These are phyloP conservation scores for Athalia cordata DNA, from an alignment of 2,888 invertebrate species.

Conservation along the genomic window DNA sequence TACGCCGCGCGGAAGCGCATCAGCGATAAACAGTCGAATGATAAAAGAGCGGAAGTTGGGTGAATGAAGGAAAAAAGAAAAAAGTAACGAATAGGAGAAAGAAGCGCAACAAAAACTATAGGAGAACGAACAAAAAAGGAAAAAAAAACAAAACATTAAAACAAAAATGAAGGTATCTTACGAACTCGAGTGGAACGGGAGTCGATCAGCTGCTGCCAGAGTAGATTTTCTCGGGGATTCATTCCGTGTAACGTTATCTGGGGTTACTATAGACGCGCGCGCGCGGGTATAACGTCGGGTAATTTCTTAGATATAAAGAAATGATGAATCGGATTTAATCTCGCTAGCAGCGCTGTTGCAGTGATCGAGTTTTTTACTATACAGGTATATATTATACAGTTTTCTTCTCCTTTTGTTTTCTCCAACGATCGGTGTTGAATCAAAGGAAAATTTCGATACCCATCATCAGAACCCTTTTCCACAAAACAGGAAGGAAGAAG, in stretches of 20 bases:
- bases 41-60: slow-evolving; percentile 1
- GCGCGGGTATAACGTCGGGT: background rate
- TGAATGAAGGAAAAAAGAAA: background rate
- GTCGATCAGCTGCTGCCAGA: background rate
- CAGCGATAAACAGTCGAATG: slow-evolving; percentile 10
- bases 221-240: slow-evolving; percentile 6
- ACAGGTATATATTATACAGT: background rate
- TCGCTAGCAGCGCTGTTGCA: background rate
- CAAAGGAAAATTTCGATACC: slow-evolving; percentile 24
- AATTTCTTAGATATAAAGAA: slow-evolving; percentile 29
- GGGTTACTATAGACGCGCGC: background rate
- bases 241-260: background rate
- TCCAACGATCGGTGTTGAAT: background rate
- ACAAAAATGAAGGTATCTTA: too few relatives aligned
- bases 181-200: background rate
- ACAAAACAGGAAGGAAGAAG: background rate
- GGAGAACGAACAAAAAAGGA: too few relatives aligned
- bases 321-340: slow-evolving; percentile 38
- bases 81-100: too few relatives aligned
- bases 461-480: background rate
- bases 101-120: too few relatives aligned
- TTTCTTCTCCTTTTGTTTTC: background rate
- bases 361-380: too few relatives aligned
- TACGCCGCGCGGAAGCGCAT: background rate
- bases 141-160: too few relatives aligned